Percentiles rank a stretch among this genome's conserved stretches.
phyloP scores from a whole-genome alignment of 2,113 vertebrate genomes.

The Calyptommatus sinebrachiatus region DNA sequence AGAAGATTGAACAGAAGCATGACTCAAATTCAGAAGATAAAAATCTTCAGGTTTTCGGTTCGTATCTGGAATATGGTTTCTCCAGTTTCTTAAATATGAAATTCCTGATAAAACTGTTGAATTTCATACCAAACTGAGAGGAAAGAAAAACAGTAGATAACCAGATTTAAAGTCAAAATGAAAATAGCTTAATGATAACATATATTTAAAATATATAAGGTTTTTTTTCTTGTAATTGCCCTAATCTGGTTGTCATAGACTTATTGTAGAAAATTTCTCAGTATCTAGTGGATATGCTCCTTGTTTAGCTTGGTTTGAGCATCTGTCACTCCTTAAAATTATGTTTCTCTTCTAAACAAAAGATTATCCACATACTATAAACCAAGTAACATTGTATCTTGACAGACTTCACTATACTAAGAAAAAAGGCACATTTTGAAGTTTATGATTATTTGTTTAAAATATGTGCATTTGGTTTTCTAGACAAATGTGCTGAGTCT shows the following conservation, averaged over 20 bases:
- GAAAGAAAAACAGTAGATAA: too few relatives aligned
- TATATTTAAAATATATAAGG: too few relatives aligned
- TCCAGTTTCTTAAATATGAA: neutral
- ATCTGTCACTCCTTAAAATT: neutral
- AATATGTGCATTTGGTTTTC: conserved; percentile 3
- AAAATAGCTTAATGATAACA: too few relatives aligned
- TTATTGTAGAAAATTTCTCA: too few relatives aligned
- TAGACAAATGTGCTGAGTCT: conserved; percentile 34
- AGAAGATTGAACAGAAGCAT: conserved; percentile 67
- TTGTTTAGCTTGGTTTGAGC: too few relatives aligned
- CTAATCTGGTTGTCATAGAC: too few relatives aligned
- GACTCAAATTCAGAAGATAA: conserved; percentile 56
- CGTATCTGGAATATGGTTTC: conserved; percentile 25
- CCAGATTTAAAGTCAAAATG: too few relatives aligned
- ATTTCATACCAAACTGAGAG: too few relatives aligned
- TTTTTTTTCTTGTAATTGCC: too few relatives aligned
- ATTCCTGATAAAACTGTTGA: too few relatives aligned
- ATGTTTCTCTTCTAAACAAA: neutral
- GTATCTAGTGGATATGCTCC: too few relatives aligned
- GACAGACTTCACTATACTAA: neutral
- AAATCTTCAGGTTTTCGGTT: conserved; percentile 66
- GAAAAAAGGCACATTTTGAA: neutral
- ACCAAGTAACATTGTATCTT: neutral
- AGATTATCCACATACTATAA: neutral
- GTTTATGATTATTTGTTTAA: neutral